Evolutionary conservation across 2,797 vertebrate species (phyloP).

Genomic region (Champsocephalus gunnari): DNA sequence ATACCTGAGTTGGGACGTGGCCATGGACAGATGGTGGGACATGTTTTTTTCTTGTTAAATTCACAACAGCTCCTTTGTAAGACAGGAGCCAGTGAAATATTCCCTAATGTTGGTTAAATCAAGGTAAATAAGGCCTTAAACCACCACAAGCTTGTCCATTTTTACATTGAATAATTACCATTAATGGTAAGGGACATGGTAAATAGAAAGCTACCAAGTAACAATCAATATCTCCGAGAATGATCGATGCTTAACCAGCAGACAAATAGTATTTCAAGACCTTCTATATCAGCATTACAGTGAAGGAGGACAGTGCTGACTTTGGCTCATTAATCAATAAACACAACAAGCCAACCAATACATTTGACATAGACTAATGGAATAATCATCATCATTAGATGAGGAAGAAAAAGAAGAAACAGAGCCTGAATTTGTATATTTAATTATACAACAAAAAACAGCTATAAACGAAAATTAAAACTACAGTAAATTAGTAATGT

Average conservation of each 20-base stretch:
- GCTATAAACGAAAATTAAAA: slow-evolving; percentile 32
- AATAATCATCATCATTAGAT: slow-evolving; percentile 59
- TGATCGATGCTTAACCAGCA: slow-evolving; percentile 62
- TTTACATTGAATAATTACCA: slow-evolving; percentile 56
- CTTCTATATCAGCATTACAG: slow-evolving; percentile 69
- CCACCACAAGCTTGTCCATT: slow-evolving; percentile 22
- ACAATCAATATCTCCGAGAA: slow-evolving; percentile 35
- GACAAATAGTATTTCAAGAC: slow-evolving; percentile 68
- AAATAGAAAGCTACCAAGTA: slow-evolving; percentile 58
- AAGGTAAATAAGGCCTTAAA: slow-evolving; percentile 55
- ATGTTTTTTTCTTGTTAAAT: slow-evolving; percentile 34
- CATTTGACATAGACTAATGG: slow-evolving; percentile 62
- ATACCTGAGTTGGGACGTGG: slow-evolving; percentile 63
- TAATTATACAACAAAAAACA: slow-evolving; percentile 6
- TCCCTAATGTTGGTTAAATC: slow-evolving; percentile 18
- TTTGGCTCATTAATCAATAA: slow-evolving; percentile 70
- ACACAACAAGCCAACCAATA: slow-evolving; percentile 62
- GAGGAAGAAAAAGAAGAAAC: slow-evolving; percentile 27
- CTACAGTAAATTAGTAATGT: slow-evolving; percentile 29
- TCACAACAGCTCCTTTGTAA: slow-evolving; percentile 16
- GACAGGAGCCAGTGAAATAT: slow-evolving; percentile 8
- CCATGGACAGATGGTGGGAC: slow-evolving; percentile 56
- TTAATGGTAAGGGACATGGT: slow-evolving; percentile 45
- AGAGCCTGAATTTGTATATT: slow-evolving; percentile 12
- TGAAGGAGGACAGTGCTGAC: slow-evolving; percentile 54